Conservation (phyloP, 2,113 vertebrate genomes). For the Tor tambroides region DNA sequence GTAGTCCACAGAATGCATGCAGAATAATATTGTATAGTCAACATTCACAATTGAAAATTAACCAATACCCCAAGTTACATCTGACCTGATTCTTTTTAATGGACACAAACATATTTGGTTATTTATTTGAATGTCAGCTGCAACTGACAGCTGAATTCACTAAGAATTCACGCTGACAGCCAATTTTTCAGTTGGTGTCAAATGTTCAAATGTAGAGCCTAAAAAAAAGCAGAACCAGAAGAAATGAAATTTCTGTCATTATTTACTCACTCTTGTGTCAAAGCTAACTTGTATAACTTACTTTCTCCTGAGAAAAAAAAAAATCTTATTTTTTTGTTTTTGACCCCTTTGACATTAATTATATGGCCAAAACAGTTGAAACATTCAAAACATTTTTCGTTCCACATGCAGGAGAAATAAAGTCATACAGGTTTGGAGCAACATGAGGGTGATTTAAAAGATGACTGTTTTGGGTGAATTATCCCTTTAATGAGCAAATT, state of each 20-base stretch:
- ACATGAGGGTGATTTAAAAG: not conserved
- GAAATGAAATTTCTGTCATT: no score
- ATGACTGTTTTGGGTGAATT: not conserved
- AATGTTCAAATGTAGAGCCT: not conserved
- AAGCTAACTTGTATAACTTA: not conserved
- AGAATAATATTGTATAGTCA: not conserved
- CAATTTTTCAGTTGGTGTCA: not conserved
- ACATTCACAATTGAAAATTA: not conserved
- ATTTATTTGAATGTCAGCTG: not conserved
- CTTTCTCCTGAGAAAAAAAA: not conserved
- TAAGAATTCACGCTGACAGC: not conserved
- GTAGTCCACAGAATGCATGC: not conserved
- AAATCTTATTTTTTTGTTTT: no score
- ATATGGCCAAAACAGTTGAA: not conserved
- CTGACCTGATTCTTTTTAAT: not conserved
- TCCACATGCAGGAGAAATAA: not conserved
- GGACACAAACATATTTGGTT: not conserved
- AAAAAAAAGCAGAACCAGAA: not conserved
- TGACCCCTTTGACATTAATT: not conserved
- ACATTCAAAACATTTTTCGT: not conserved
- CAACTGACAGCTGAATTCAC: not conserved
- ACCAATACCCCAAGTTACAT: not conserved
- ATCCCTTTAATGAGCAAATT: not conserved
- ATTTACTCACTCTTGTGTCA: not conserved
- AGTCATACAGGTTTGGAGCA: not conserved